These are phyloP conservation scores for Epirrhoe alternata DNA, from an alignment of 2,888 invertebrate genomes.

Conservation along the genomic window DNA sequence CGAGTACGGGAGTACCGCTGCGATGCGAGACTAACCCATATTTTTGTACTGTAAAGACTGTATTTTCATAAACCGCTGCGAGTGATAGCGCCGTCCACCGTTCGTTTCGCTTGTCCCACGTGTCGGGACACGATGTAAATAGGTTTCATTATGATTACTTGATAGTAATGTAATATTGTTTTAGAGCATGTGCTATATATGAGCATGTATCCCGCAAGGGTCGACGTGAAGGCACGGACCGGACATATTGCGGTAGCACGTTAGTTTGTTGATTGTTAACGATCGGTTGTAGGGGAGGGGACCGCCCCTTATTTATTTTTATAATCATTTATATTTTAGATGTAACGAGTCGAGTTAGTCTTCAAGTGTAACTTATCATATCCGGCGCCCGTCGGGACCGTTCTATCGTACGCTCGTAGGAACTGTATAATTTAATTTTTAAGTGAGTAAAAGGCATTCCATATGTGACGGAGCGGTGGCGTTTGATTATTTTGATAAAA, in stretches of 20 bases:
- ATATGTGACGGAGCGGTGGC: conserved; percentile 77
- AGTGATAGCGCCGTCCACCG: conserved; percentile 15
- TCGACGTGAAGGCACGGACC: conserved; percentile 52
- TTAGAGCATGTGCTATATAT: conserved; percentile 82
- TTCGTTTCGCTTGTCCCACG: conserved; percentile 12
- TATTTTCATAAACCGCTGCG: conserved; percentile 24
- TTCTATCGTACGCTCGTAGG: conserved; percentile 68
- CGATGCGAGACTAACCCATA: conserved; percentile 25
- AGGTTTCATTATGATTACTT: conserved; percentile 74
- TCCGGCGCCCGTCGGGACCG: conserved; percentile 42
- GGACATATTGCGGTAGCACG: conserved; percentile 63
- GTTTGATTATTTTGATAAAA: conserved; percentile 62
- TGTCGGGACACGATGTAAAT: conserved; percentile 64
- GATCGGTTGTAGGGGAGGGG: conserved; percentile 59
- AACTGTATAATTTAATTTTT: conserved; percentile 75
- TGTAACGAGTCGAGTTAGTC: conserved; percentile 67
- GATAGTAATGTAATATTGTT: conserved; percentile 82
- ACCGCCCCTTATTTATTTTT: conserved; percentile 82
- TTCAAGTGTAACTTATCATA: conserved; percentile 68
- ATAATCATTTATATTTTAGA: conserved; percentile 82
- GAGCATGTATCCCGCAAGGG: conserved; percentile 44
- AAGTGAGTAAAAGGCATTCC: conserved; percentile 83
- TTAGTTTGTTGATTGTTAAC: conserved; percentile 68
- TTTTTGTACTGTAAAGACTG: conserved; percentile 38
- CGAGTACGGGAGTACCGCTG: conserved; percentile 18